Percentiles rank a stretch among this genome's conserved stretches.
phyloP scores from a whole-genome alignment of 2,888 invertebrate species.

The Stenolophus ochropezus region DNA sequence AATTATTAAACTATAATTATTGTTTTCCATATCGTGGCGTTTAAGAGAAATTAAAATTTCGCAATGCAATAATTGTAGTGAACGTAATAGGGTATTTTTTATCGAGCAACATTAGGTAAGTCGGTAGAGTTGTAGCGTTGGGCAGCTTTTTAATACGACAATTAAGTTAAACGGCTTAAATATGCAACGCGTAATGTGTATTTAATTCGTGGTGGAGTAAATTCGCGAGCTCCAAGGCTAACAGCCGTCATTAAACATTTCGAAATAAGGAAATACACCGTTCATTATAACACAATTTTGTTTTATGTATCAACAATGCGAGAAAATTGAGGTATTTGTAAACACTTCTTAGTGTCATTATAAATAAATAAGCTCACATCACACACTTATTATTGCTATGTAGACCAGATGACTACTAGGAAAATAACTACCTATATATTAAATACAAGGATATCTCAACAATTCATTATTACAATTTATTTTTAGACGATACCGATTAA shows the following conservation, averaged over 20 bases:
- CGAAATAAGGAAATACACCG: conserved; percentile 47
- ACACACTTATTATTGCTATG: not conserved
- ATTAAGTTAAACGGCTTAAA: conserved; percentile 44
- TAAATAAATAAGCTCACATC: conserved; percentile 27
- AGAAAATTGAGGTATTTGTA: conserved; percentile 30
- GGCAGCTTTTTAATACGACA: conserved; percentile 36
- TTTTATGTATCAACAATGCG: conserved; percentile 40
- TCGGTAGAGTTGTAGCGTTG: not conserved
- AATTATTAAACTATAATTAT: conserved; percentile 8
- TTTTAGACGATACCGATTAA: not conserved
- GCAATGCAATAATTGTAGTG: conserved; percentile 19
- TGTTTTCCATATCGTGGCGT: not conserved
- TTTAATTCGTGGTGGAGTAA: conserved; percentile 48
- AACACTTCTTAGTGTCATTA: conserved; percentile 35
- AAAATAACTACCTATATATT: not conserved
- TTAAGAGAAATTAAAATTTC: conserved; percentile 19
- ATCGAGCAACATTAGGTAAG: conserved; percentile 19
- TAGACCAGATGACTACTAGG: not conserved
- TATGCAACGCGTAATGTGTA: conserved; percentile 50
- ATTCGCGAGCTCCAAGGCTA: conserved; percentile 49
- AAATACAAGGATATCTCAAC: not conserved
- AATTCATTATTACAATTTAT: not conserved
- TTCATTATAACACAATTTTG: conserved; percentile 49
- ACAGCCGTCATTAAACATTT: conserved; percentile 47
- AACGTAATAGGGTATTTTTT: conserved; percentile 31